phyloP scores from a whole-genome alignment of 1,140 invertebrate genomes.

The Leptonema lineaticorne region DNA sequence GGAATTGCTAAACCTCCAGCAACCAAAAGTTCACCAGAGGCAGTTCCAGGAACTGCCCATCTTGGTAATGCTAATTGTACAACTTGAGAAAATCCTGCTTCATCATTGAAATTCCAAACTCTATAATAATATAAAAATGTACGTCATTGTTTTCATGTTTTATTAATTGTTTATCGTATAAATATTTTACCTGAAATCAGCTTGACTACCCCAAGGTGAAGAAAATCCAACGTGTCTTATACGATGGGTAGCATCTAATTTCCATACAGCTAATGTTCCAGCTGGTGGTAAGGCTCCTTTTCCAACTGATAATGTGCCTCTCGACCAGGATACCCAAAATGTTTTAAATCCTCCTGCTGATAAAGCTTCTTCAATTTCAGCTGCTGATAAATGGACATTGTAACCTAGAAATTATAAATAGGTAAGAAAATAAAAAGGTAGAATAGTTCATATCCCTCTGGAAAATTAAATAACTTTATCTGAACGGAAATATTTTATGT shows the following conservation, averaged over 20 bases:
- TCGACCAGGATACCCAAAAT: constrained; percentile 66
- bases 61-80: constrained; percentile 62
- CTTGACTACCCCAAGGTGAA: constrained; percentile 60
- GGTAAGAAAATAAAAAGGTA: background rate
- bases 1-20: constrained; percentile 62
- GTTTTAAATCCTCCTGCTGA: constrained; percentile 40
- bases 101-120: constrained; percentile 68
- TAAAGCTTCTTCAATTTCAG: constrained; percentile 41
- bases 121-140: constrained; percentile 44
- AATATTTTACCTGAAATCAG: constrained; percentile 60
- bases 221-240: constrained; percentile 63
- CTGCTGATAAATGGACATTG: constrained; percentile 59
- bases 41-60: constrained; percentile 63
- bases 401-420: constrained; percentile 51
- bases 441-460: background rate
- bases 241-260: constrained; percentile 58
- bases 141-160: background rate
- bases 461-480: background rate
- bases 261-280: constrained; percentile 58
- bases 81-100: constrained; percentile 67
- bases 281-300: constrained; percentile 55
- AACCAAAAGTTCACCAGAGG: constrained; percentile 59
- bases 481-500: background rate
- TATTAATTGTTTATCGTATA: background rate
- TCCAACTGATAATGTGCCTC: constrained; percentile 57